A percentile compares a stretch with the other conserved stretches of the same genome.
Conservation (phyloP, 2,888 invertebrate species). For the Arge pagana region DNA sequence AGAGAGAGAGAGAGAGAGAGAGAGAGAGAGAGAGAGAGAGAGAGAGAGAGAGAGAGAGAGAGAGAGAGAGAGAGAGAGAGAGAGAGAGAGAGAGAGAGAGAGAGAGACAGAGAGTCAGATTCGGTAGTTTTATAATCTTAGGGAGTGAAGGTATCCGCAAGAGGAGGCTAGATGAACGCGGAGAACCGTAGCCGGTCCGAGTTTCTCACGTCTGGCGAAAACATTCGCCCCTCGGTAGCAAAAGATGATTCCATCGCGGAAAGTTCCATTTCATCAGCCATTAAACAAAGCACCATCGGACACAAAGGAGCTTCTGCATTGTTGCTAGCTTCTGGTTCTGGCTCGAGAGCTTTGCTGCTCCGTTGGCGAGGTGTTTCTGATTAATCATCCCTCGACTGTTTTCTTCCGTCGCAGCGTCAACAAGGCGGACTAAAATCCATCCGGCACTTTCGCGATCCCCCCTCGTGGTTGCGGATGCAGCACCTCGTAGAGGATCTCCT, state of each 20-base stretch:
- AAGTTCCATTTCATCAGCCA: slow-evolving; percentile 54
- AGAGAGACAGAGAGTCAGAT: too few species aligned
- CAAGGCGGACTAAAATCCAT: too few species aligned
- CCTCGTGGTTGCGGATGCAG: too few species aligned
- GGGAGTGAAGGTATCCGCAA: too few species aligned
- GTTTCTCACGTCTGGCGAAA: slow-evolving; percentile 27
- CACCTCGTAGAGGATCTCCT: too few species aligned
- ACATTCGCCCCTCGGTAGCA: background rate
- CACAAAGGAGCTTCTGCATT: slow-evolving; percentile 49
- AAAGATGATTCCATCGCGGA: slow-evolving; percentile 2
- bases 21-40: slow-evolving; percentile 12
- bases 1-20: slow-evolving; percentile 14
- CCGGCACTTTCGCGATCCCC: too few species aligned
- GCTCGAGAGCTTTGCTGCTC: slow-evolving; percentile 32
- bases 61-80: background rate
- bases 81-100: slow-evolving; percentile 23
- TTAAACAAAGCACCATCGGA: slow-evolving; percentile 50
- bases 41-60: slow-evolving; percentile 9
- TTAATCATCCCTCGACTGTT: slow-evolving; percentile 45
- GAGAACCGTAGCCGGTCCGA: too few species aligned
- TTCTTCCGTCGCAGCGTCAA: too few species aligned
- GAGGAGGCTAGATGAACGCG: too few species aligned
- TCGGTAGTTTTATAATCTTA: slow-evolving; percentile 22
- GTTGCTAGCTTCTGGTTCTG: slow-evolving; percentile 38
- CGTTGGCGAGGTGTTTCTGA: slow-evolving; percentile 49